These are phyloP conservation scores for Paedocypris sp. DNA, from an alignment of 2,113 vertebrate species.

Conservation along the genomic window DNA sequence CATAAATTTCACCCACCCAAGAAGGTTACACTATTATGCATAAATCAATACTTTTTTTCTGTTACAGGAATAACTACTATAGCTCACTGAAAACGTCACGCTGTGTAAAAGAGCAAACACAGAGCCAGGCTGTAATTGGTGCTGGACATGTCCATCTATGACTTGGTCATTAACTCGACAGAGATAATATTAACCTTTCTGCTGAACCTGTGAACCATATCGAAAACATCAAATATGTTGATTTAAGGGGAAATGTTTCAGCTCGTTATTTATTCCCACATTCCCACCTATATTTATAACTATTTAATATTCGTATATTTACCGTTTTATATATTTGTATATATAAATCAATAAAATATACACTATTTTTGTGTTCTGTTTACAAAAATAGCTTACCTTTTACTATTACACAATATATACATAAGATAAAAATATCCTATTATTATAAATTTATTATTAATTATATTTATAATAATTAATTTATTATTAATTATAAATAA, in stretches of 20 bases:
- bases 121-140: conserved; percentile 35
- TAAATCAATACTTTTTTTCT: conserved; percentile 80
- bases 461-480: no score
- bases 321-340: no score
- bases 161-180: conserved; percentile 57
- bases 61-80: conserved; percentile 74
- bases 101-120: conserved; percentile 49
- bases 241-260: neutral
- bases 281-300: no score
- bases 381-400: no score
- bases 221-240: conserved; percentile 20
- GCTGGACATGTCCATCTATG: conserved; percentile 52
- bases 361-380: no score
- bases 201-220: conserved; percentile 50
- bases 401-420: no score
- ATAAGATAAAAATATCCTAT: no score
- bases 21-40: conserved; percentile 85
- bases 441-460: no score
- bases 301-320: no score
- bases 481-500: no score
- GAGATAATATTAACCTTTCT: conserved; percentile 60
- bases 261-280: no score
- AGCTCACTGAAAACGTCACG: conserved; percentile 68
- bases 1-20: conserved; percentile 73
- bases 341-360: no score